phyloP scores from a whole-genome alignment of 1,140 invertebrate species.

The Pemphigus obesinymphae region DNA sequence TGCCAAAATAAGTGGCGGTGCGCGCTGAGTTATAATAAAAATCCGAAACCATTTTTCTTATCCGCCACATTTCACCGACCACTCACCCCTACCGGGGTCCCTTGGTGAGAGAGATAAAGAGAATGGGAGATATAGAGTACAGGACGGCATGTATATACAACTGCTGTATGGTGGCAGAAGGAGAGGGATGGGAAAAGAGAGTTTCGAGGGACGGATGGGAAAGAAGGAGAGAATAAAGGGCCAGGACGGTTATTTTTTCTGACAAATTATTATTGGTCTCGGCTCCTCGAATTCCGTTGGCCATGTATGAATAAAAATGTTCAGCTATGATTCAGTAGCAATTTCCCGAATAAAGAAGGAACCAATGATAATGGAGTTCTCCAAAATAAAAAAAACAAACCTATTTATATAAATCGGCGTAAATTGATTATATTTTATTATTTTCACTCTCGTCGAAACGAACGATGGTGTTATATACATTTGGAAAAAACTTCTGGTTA shows the following conservation, averaged over 20 bases:
- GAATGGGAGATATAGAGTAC: neutral
- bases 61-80: too few species aligned
- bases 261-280: slow-evolving; percentile 31
- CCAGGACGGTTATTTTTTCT: slow-evolving; percentile 14
- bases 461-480: neutral
- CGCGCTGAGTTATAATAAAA: slow-evolving; percentile 30
- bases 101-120: neutral
- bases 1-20: slow-evolving; percentile 17
- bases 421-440: neutral
- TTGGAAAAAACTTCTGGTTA: neutral
- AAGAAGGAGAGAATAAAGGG: neutral
- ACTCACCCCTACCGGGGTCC: neutral
- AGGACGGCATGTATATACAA: neutral
- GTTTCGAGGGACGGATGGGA: neutral
- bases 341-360: neutral
- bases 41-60: slow-evolving; percentile 28
- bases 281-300: neutral
- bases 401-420: neutral
- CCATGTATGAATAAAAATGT: neutral
- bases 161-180: neutral
- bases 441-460: neutral
- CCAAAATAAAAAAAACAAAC: slow-evolving; percentile 6
- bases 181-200: neutral
- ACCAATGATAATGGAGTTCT: neutral
- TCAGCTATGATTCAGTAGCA: neutral